Evolutionary conservation across 2,888 invertebrate species (phyloP).

Genomic region (Cordilura impudica): DNA sequence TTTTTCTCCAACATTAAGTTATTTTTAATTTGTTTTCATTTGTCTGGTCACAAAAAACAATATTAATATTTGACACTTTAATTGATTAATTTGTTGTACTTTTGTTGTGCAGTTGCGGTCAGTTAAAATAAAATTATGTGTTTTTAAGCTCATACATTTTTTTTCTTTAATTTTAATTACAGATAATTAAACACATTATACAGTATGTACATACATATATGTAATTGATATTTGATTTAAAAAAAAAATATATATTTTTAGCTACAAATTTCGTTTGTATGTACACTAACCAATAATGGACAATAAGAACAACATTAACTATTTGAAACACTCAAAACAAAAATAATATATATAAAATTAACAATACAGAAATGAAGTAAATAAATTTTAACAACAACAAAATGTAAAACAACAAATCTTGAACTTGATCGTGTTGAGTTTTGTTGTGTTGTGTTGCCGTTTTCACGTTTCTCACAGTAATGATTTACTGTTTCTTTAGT

Average conservation of each 20-base stretch:
- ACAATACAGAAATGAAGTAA: neutral
- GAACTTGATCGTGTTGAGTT: constrained; percentile 63
- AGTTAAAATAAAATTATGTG: neutral
- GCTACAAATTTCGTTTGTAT: neutral
- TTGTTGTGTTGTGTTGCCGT: constrained; percentile 60
- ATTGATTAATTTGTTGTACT: constrained; percentile 3
- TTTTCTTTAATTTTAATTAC: neutral
- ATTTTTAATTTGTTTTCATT: constrained; percentile 37
- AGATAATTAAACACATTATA: too few relatives aligned
- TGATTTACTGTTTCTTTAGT: constrained; percentile 76
- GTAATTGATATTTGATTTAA: neutral
- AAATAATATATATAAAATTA: constrained; percentile 14
- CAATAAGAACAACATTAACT: constrained; percentile 5
- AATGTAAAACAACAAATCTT: constrained; percentile 49
- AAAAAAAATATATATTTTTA: neutral
- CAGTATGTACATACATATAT: neutral
- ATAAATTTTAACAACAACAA: constrained; percentile 38
- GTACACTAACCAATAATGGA: neutral
- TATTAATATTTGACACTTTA: constrained; percentile 18
- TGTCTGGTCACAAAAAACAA: neutral
- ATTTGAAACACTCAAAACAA: constrained; percentile 30
- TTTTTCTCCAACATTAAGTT: constrained; percentile 17
- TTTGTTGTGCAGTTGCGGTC: neutral
- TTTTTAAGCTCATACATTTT: too few relatives aligned
- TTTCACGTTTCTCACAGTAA: constrained; percentile 76